These are phyloP conservation scores for Pseudomyrmex sp. DNA, from an alignment of 1,140 invertebrate genomes.

Conservation along the genomic window DNA sequence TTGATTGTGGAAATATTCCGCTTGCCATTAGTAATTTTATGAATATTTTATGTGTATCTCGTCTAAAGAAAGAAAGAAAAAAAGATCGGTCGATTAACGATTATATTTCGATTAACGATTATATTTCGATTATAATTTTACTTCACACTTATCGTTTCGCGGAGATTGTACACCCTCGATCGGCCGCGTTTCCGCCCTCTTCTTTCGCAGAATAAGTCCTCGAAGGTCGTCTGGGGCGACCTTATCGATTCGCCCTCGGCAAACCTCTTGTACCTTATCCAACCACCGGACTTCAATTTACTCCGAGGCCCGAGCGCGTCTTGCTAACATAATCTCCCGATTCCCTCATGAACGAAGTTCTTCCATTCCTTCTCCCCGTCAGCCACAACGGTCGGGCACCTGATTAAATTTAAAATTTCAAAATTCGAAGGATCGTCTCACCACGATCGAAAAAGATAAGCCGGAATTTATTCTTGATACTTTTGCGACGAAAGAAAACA, in stretches of 20 bases:
- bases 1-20: conserved; percentile 2
- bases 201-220: conserved; percentile 46
- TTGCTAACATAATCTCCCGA: conserved; percentile 44
- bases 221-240: conserved; percentile 83
- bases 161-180: conserved; percentile 72
- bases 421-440: conserved; percentile 5
- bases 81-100: conserved; percentile 42
- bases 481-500: neutral
- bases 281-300: conserved; percentile 50
- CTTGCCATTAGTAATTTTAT: conserved; percentile 20
- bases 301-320: neutral
- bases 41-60: conserved; percentile 38
- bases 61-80: neutral
- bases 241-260: conserved; percentile 78
- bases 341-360: conserved; percentile 5
- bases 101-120: conserved; percentile 35
- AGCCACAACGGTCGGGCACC: neutral
- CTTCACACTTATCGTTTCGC: conserved; percentile 69
- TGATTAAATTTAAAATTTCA: conserved; percentile 40
- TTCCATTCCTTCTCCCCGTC: no score
- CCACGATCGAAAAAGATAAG: neutral
- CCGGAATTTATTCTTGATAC: neutral
- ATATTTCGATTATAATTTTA: conserved; percentile 20
- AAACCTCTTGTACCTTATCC: conserved; percentile 10
- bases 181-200: neutral